Conservation (phyloP, 1,140 invertebrate species). For the Drosophila albomicans region DNA sequence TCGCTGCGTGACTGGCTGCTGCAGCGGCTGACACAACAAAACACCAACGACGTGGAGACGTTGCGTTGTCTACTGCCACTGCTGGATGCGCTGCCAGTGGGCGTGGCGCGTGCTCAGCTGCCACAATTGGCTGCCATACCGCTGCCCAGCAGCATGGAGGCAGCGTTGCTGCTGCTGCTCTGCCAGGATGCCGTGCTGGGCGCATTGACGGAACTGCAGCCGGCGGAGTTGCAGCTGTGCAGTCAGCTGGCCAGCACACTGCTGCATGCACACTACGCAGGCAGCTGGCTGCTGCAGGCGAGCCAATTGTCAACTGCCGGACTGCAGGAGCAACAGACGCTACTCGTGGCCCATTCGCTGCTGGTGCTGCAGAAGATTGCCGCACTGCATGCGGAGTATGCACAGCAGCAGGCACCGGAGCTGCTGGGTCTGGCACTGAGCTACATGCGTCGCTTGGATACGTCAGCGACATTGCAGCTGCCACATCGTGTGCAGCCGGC, state of each 20-base stretch:
- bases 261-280: conserved; percentile 52
- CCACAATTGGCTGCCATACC: conserved; percentile 23
- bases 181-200: conserved; percentile 54
- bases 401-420: conserved; percentile 81
- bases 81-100: conserved; percentile 35
- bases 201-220: neutral
- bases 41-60: neutral
- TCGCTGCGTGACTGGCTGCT: conserved; percentile 50
- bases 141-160: conserved; percentile 15
- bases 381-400: conserved; percentile 30
- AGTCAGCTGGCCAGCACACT: conserved; percentile 33
- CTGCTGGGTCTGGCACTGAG: conserved; percentile 86
- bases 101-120: conserved; percentile 4
- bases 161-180: conserved; percentile 48
- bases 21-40: neutral
- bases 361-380: conserved; percentile 57
- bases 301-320: too few relatives aligned
- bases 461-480: conserved; percentile 76
- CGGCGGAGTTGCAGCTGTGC: conserved; percentile 8
- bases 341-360: conserved; percentile 51
- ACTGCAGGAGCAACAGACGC: conserved; percentile 21
- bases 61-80: conserved; percentile 44
- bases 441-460: conserved; percentile 85
- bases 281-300: conserved; percentile 50
- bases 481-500: conserved; percentile 86